Evolutionary conservation across 1,140 invertebrate genomes (phyloP).

Genomic region (Helicoverpa zea): DNA sequence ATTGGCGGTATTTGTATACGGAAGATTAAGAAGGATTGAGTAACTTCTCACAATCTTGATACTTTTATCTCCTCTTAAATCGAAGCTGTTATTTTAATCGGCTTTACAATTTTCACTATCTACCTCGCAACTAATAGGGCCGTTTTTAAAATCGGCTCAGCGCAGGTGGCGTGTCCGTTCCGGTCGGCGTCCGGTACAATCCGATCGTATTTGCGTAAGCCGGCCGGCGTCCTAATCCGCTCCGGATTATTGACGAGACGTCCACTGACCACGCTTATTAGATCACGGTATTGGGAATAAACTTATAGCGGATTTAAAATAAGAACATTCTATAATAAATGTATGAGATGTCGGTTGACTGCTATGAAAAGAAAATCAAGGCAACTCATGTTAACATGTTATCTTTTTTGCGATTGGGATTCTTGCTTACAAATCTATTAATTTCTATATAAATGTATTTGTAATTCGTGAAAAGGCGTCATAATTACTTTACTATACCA

Average conservation of each 20-base stretch:
- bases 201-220: constrained; percentile 76
- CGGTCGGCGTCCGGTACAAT: constrained; percentile 50
- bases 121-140: constrained; percentile 28
- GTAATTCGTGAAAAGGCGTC: too few relatives aligned
- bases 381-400: too few relatives aligned
- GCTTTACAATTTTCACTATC: constrained; percentile 16
- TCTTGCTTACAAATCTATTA: too few relatives aligned
- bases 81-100: constrained; percentile 3
- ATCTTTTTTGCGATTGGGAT: too few relatives aligned
- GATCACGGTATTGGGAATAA: neutral
- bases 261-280: constrained; percentile 54
- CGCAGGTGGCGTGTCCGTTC: constrained; percentile 44
- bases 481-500: too few relatives aligned
- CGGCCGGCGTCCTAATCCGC: constrained; percentile 65
- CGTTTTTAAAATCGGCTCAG: constrained; percentile 43
- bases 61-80: neutral
- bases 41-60: too few relatives aligned
- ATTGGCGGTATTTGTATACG: too few relatives aligned
- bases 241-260: constrained; percentile 66
- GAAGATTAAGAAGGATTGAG: too few relatives aligned
- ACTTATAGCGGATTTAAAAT: neutral
- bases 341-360: too few relatives aligned
- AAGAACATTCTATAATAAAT: neutral
- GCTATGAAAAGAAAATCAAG: too few relatives aligned
- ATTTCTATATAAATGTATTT: too few relatives aligned